Conservation (phyloP, 35 echinoderm and acorn worm species). For the Ptychodera flava region DNA sequence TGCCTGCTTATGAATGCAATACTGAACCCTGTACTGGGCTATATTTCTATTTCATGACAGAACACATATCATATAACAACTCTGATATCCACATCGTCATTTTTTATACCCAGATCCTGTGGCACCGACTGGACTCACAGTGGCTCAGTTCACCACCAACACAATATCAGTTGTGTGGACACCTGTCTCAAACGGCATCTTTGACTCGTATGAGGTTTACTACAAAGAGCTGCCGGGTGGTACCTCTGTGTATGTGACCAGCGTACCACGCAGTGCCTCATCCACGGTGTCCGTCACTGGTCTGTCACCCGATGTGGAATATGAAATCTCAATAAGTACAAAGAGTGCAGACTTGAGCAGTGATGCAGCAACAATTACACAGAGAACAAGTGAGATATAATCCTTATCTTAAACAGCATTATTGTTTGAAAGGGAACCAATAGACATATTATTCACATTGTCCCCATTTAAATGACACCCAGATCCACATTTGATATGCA, state of each 20-base stretch:
- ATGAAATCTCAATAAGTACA: neutral
- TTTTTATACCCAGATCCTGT: neutral
- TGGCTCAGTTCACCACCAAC: neutral
- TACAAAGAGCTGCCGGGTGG: neutral
- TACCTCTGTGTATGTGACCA: neutral
- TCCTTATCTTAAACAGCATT: no score
- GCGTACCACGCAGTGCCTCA: neutral
- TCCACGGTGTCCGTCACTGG: neutral
- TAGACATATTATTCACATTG: no score
- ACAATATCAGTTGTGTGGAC: neutral
- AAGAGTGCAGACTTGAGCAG: neutral
- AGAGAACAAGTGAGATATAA: neutral
- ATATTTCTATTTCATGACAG: no score
- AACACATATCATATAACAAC: no score
- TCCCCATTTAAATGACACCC: no score
- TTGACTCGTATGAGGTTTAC: neutral
- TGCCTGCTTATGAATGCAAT: no score
- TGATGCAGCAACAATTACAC: neutral
- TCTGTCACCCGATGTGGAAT: neutral
- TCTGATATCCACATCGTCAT: neutral
- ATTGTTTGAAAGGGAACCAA: no score
- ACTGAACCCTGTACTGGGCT: no score
- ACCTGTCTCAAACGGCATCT: neutral
- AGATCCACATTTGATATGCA: no score
- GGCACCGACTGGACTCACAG: neutral